phyloP scores from a whole-genome alignment of 2,113 vertebrate genomes.

The Lota lota region DNA sequence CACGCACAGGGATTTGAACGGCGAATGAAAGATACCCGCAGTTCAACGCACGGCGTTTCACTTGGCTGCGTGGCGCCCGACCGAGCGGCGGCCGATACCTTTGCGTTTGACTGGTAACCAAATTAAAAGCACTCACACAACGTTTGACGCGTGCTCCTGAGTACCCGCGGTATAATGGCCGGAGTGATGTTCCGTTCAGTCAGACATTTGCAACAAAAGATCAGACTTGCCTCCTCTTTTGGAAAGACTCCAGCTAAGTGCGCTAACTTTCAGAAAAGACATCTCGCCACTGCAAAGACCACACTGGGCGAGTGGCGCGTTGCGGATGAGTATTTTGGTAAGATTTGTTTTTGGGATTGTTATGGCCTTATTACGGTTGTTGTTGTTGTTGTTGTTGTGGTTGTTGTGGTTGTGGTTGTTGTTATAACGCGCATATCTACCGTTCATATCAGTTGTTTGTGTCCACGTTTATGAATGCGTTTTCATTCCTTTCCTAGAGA shows the following conservation, averaged over 20 bases:
- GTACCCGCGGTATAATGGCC: background rate
- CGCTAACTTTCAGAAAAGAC: conserved; percentile 12
- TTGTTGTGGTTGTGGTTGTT: too few species aligned
- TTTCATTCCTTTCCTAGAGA: conserved; percentile 62
- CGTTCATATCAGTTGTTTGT: background rate
- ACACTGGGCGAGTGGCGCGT: conserved; percentile 4
- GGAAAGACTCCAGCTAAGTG: background rate
- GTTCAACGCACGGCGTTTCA: too few species aligned
- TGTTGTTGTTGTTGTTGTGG: too few species aligned
- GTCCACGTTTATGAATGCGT: background rate
- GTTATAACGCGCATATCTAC: background rate
- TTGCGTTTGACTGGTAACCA: too few species aligned
- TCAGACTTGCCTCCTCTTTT: background rate
- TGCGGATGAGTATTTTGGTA: conserved; percentile 59
- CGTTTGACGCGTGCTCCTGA: background rate
- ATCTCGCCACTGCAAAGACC: conserved; percentile 21
- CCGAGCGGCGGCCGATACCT: too few species aligned
- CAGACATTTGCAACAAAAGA: background rate
- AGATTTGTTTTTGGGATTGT: conserved; percentile 17
- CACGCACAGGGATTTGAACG: too few species aligned
- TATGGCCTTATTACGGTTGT: too few species aligned
- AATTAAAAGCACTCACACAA: too few species aligned
- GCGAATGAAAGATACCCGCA: too few species aligned
- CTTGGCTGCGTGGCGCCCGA: too few species aligned
- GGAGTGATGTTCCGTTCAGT: background rate